Conservation (phyloP, 2,113 vertebrate genomes). For the Aldabrachelys gigantea region DNA sequence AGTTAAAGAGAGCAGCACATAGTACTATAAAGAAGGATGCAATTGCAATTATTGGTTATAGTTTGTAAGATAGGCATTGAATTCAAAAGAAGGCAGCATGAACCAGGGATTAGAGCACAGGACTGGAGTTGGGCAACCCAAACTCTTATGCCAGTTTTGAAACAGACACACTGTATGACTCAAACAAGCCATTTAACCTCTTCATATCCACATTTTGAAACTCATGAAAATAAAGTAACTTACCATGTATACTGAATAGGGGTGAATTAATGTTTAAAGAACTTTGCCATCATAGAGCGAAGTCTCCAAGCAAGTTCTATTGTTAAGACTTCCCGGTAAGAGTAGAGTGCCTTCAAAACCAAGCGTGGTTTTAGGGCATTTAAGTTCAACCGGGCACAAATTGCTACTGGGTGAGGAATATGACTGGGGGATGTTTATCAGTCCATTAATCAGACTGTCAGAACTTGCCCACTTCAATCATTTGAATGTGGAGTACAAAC, state of each 20-base stretch:
- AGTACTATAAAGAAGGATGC: too few relatives aligned
- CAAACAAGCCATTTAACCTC: not conserved
- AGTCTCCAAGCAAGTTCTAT: not conserved
- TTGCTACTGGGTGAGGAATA: not conserved
- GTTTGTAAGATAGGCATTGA: too few relatives aligned
- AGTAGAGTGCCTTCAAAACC: not conserved
- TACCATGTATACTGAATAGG: not conserved
- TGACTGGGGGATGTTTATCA: not conserved
- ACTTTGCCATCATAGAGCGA: not conserved
- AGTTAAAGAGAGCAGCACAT: too few relatives aligned
- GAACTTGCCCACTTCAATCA: not conserved
- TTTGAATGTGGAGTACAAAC: not conserved
- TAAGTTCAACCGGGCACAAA: not conserved
- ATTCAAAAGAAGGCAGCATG: too few relatives aligned
- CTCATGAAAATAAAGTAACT: not conserved
- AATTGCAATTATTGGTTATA: too few relatives aligned
- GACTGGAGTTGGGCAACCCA: too few relatives aligned
- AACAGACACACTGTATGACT: too few relatives aligned
- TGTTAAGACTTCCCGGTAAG: not conserved
- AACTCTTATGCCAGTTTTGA: too few relatives aligned
- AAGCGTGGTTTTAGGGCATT: not conserved
- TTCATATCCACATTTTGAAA: not conserved
- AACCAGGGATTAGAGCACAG: too few relatives aligned
- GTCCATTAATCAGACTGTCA: not conserved
- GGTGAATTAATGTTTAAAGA: not conserved